phyloP scores from a whole-genome alignment of 2,113 vertebrate genomes.

The Marmota flaviventris region DNA sequence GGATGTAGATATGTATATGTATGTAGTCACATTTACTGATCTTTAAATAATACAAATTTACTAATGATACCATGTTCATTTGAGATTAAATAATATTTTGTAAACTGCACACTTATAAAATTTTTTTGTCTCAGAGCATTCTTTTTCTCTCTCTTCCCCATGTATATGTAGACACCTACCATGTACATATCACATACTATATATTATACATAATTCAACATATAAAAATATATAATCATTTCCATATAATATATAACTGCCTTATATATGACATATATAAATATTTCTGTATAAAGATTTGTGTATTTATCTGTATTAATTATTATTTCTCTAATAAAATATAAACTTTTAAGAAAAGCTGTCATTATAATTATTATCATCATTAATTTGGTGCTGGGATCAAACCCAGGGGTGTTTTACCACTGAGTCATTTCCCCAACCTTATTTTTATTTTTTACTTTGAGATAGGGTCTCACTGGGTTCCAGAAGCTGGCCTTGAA shows the following conservation, averaged over 20 bases:
- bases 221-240: not conserved
- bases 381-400: too few relatives aligned
- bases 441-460: too few relatives aligned
- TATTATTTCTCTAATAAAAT: not conserved
- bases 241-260: not conserved
- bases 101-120: not conserved
- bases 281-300: not conserved
- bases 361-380: too few relatives aligned
- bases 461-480: too few relatives aligned
- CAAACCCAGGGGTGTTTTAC: too few relatives aligned
- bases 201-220: not conserved
- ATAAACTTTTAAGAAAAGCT: not conserved
- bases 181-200: not conserved
- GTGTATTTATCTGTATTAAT: not conserved
- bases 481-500: too few relatives aligned
- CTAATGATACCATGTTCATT: not conserved
- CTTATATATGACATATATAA: not conserved
- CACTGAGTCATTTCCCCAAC: too few relatives aligned
- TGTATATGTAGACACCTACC: not conserved
- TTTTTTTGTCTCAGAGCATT: not conserved
- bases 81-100: not conserved
- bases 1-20: not conserved
- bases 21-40: not conserved
- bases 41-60: not conserved
- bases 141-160: not conserved